phyloP scores from a whole-genome alignment of 2,888 invertebrate species.

The Anoplius nigerrimus region DNA sequence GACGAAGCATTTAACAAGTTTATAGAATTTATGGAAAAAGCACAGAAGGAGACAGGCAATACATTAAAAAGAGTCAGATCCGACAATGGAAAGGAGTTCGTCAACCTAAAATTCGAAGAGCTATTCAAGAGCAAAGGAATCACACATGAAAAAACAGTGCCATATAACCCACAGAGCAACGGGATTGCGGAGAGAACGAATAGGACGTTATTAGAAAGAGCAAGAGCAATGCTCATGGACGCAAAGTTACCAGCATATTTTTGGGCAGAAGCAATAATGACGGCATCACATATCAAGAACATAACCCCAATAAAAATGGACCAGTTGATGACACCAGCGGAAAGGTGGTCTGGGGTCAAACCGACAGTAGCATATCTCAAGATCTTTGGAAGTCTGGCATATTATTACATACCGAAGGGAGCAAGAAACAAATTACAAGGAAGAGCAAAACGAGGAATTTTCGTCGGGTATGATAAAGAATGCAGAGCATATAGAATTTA shows the following conservation, averaged over 20 bases:
- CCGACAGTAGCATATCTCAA: constrained; percentile 6
- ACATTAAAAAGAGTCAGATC: constrained; percentile 13
- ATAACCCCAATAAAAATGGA: neutral
- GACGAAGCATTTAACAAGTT: neutral
- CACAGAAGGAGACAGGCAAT: neutral
- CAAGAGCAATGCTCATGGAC: constrained; percentile 10
- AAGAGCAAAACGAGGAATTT: neutral
- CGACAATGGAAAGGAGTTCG: constrained; percentile 18
- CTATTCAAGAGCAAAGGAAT: neutral
- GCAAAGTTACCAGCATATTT: neutral
- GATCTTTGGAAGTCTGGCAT: constrained; percentile 8
- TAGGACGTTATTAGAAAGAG: constrained; percentile 15
- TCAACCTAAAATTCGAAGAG: constrained; percentile 1
- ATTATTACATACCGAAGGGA: no score
- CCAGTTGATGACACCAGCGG: neutral
- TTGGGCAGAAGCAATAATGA: constrained; percentile 19
- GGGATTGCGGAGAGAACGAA: constrained; percentile 9
- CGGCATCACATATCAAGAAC: constrained; percentile 2
- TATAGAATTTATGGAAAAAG: constrained; percentile 10
- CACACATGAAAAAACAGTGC: constrained; percentile 3
- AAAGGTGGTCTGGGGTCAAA: constrained; percentile 11
- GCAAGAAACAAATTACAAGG: constrained; percentile 1
- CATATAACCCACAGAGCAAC: constrained; percentile 23
- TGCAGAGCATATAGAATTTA: neutral
- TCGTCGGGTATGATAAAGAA: constrained; percentile 10